A percentile compares a stretch with the other conserved stretches of the same genome.
These are phyloP conservation scores for Chymomyza procnemis DNA, from an alignment of 2,888 invertebrate genomes.

Conservation along the genomic window DNA sequence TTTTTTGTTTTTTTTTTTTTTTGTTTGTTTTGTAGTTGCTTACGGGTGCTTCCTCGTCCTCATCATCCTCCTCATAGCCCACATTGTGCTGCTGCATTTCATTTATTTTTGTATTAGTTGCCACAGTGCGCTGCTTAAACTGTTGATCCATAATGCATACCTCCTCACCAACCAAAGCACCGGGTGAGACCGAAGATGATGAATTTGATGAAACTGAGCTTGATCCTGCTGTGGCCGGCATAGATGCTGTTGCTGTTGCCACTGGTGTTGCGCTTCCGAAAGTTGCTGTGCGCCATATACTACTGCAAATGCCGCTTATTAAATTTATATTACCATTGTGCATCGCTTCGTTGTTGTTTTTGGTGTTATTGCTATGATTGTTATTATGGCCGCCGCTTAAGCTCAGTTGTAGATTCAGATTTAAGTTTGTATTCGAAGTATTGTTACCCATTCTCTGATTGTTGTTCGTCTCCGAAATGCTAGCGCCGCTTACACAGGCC, in stretches of 20 bases:
- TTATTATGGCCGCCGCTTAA: constrained; percentile 25
- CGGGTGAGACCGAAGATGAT: constrained; percentile 53
- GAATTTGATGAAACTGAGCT: constrained; percentile 47
- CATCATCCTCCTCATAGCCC: constrained; percentile 21
- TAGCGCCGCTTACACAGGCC: constrained; percentile 37
- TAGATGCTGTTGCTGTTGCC: constrained; percentile 46
- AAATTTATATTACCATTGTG: constrained; percentile 46
- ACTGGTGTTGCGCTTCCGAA: constrained; percentile 67
- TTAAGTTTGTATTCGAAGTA: constrained; percentile 55
- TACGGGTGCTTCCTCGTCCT: constrained; percentile 69
- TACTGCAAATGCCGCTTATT: constrained; percentile 68
- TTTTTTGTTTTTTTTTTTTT: constrained; percentile 24
- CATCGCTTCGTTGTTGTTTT: constrained; percentile 35
- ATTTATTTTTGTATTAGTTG: constrained; percentile 25
- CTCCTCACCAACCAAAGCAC: constrained; percentile 43
- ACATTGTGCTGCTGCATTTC: constrained; percentile 26
- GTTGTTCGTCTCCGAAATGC: constrained; percentile 28
- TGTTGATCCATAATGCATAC: constrained; percentile 44
- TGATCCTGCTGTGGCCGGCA: constrained; percentile 32
- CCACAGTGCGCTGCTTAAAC: constrained; percentile 39
- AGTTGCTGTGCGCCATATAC: constrained; percentile 74
- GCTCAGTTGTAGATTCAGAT: constrained; percentile 66
- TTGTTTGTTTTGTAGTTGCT: constrained; percentile 41
- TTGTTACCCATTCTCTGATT: constrained; percentile 53
- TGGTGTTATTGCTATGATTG: constrained; percentile 24